Evolutionary conservation across 2,888 invertebrate species (phyloP), one percentile per base, ranked within the genome.

Genomic region (Octodonta nipae): DNA sequence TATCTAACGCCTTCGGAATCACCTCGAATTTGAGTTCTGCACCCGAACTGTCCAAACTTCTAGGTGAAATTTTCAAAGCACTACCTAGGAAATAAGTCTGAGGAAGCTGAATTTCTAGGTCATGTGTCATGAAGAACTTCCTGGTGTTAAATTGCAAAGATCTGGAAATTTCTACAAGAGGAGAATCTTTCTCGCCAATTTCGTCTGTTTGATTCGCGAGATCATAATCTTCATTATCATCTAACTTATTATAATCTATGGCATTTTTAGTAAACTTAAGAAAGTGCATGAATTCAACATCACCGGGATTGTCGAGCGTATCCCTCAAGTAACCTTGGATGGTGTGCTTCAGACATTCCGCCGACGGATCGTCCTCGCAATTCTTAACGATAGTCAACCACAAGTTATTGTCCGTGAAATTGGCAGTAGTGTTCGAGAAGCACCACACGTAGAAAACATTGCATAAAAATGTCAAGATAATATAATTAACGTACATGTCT

Each of bases 321-420:
- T 71, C 67, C 43, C 78, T 74, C 39, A 86, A 59, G 49, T 78
- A 85, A n/a, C 68, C 64, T 50, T 78, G 79, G 16, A 84, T 73
- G 50, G 78, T 82, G 49, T 76, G 78, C 50, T 82, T 80, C 34
- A 86, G 75, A 55, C 86, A 86, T 42, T 73, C 71, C 50, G 79
- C 67, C 37, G 78, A 68, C 11, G 80, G 75, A 31, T 68, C 65
- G 11, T 41, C 28, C 7, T 63, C 64, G 53, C 85, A 86, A 51
- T 83, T 76, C 40, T 70, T 72, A 32, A 83, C 65, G 40, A 86
- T 68, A 36, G 74, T 73, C 44, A 73, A 74, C 84, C 84, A 84
- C 30, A 85, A 61, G 38, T 69, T 64, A 42, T 81, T 81, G 29
- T 75, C 75, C 4, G 51, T 42, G 13, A 47, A 30, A 38, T 58